These are phyloP conservation scores for Ophion ventricosus DNA, from an alignment of 2,888 invertebrate genomes.

Conservation along the genomic window DNA sequence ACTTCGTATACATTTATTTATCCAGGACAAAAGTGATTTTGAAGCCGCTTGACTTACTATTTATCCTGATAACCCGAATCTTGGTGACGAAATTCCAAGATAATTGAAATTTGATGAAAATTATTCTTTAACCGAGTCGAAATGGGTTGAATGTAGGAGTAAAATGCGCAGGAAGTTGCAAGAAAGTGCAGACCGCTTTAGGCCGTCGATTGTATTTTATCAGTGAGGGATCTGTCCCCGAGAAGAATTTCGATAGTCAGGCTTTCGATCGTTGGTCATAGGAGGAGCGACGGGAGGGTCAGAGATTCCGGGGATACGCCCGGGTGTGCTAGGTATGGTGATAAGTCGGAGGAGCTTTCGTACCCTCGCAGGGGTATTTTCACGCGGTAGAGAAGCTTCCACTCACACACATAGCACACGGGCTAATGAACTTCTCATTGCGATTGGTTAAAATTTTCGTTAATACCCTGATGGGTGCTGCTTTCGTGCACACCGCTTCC, in stretches of 20 bases:
- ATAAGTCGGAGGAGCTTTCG: too few species aligned
- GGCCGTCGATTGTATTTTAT: slow-evolving; percentile 76
- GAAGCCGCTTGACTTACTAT: too few species aligned
- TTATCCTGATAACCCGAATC: too few species aligned
- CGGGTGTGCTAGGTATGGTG: too few species aligned
- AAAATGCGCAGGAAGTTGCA: neutral
- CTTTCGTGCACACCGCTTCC: slow-evolving; percentile 73
- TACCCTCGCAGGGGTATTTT: slow-evolving; percentile 23
- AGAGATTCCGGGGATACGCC: slow-evolving; percentile 5
- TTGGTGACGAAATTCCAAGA: too few species aligned
- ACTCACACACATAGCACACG: slow-evolving; percentile 65
- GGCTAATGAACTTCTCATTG: slow-evolving; percentile 82
- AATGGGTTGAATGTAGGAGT: neutral
- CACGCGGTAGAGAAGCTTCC: slow-evolving; percentile 62
- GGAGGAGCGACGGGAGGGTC: slow-evolving; percentile 11
- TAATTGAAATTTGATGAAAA: too few species aligned
- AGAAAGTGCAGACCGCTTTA: neutral
- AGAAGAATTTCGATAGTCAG: slow-evolving; percentile 56
- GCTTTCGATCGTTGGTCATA: slow-evolving; percentile 40
- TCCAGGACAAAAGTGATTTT: too few species aligned
- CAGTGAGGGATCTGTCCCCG: slow-evolving; percentile 77
- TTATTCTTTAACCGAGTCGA: too few species aligned
- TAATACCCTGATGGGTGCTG: slow-evolving; percentile 81
- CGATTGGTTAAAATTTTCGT: slow-evolving; percentile 82
- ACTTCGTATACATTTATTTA: too few species aligned